A percentile compares a stretch with the other conserved stretches of the same genome.
Evolutionary conservation across 2,797 vertebrate genomes (phyloP).

Genomic region (Poeciliopsis presidionis): DNA sequence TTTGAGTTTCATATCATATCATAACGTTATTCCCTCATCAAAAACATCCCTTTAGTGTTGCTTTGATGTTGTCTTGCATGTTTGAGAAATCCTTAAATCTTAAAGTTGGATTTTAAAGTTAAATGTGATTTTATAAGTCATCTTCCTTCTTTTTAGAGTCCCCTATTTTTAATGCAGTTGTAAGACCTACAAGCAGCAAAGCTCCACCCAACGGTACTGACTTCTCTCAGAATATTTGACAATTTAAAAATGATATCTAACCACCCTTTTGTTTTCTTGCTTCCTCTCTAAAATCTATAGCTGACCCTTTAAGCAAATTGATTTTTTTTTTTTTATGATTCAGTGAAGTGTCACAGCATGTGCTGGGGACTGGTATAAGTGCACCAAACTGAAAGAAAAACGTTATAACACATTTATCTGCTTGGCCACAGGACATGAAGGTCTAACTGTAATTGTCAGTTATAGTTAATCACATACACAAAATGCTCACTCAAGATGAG

Average conservation of each 20-base stretch:
- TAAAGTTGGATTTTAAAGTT: neutral
- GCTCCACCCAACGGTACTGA: neutral
- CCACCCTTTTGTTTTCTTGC: neutral
- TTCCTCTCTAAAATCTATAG: constrained; percentile 2
- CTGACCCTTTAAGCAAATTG: neutral
- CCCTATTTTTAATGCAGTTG: neutral
- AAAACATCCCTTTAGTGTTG: too few species aligned
- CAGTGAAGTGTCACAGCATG: neutral
- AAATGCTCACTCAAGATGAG: neutral
- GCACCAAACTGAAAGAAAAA: neutral
- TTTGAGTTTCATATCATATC: too few species aligned
- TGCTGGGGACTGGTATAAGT: neutral
- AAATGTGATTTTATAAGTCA: neutral
- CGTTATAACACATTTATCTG: neutral
- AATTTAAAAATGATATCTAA: neutral
- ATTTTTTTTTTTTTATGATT: constrained; percentile 3
- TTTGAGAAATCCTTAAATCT: too few species aligned
- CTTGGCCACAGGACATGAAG: neutral
- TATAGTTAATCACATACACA: neutral
- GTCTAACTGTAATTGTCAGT: neutral
- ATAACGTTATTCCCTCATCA: too few species aligned
- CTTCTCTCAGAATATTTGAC: neutral
- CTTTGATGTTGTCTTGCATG: too few species aligned
- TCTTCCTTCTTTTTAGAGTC: neutral
- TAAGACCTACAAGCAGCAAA: neutral